Evolutionary conservation across 2,888 invertebrate genomes (phyloP).

Genomic region (Orthosia gracilis): DNA sequence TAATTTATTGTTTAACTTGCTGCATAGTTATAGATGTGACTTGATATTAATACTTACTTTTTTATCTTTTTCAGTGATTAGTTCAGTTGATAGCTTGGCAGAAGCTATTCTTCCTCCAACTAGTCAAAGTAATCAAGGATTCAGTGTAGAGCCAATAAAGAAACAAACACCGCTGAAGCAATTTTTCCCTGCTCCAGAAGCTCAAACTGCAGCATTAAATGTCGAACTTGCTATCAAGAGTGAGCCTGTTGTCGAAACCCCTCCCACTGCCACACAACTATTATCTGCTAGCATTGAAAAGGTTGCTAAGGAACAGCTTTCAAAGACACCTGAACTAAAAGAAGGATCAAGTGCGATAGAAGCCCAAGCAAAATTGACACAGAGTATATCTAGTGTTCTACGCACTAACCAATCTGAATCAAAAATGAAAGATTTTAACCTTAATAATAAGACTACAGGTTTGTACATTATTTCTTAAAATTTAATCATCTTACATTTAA

Average conservation of each 20-base stretch:
- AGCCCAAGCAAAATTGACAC: conserved; percentile 88
- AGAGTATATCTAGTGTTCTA: conserved; percentile 85
- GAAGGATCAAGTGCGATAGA: conserved; percentile 83
- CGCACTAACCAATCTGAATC: conserved; percentile 81
- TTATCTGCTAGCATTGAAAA: conserved; percentile 87
- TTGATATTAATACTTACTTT: conserved; percentile 23
- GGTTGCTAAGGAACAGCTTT: conserved; percentile 80
- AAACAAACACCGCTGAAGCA: conserved; percentile 70
- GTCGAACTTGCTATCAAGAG: conserved; percentile 73
- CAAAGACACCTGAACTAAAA: conserved; percentile 71
- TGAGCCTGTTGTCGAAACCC: conserved; percentile 73
- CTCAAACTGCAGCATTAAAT: conserved; percentile 71
- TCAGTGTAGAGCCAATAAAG: conserved; percentile 74
- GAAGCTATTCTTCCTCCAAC: conserved; percentile 84
- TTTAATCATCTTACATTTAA: conserved; percentile 8
- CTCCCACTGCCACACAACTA: conserved; percentile 83
- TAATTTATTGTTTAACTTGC: conserved; percentile 4
- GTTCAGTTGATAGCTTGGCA: conserved; percentile 85
- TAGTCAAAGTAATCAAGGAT: conserved; percentile 83
- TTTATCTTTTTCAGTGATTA: conserved; percentile 82
- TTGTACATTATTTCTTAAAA: conserved; percentile 61
- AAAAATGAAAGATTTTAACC: conserved; percentile 89
- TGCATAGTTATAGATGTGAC: not conserved
- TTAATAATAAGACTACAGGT: conserved; percentile 86
- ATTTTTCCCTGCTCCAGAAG: conserved; percentile 70